These are phyloP conservation scores for Cercopithecus petaurista DNA, from an alignment of 2,797 vertebrate species.

Conservation along the genomic window DNA sequence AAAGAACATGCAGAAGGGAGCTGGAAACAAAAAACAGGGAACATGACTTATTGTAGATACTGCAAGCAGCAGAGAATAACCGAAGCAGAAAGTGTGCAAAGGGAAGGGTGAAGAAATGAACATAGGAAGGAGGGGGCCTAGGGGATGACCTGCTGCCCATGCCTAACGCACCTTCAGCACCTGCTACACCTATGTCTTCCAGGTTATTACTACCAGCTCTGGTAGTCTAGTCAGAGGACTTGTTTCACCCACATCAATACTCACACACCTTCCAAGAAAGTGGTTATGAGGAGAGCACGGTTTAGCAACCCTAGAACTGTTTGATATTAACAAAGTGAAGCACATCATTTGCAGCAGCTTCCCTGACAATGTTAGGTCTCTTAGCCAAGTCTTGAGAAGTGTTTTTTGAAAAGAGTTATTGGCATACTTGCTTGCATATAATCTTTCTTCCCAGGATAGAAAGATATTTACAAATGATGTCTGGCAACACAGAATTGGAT, in stretches of 20 bases:
- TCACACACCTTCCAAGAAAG: neutral
- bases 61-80: neutral
- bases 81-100: neutral
- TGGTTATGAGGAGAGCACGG: neutral
- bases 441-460: conserved; percentile 60
- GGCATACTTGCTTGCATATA: conserved; percentile 50
- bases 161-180: no score
- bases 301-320: neutral
- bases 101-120: neutral
- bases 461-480: conserved; percentile 70
- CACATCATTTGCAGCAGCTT: conserved; percentile 48
- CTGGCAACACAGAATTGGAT: conserved; percentile 58
- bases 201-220: neutral
- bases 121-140: neutral
- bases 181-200: neutral
- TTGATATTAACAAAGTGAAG: conserved; percentile 23
- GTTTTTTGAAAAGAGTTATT: conserved; percentile 59
- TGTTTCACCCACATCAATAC: no score
- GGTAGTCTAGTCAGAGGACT: neutral
- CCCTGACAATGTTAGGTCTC: neutral
- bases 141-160: neutral
- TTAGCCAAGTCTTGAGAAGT: conserved; percentile 62
- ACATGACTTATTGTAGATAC: neutral
- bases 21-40: neutral
- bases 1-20: neutral